These are phyloP conservation scores for Perognathus longimembris DNA, from an alignment of 2,113 vertebrate species.

Conservation along the genomic window DNA sequence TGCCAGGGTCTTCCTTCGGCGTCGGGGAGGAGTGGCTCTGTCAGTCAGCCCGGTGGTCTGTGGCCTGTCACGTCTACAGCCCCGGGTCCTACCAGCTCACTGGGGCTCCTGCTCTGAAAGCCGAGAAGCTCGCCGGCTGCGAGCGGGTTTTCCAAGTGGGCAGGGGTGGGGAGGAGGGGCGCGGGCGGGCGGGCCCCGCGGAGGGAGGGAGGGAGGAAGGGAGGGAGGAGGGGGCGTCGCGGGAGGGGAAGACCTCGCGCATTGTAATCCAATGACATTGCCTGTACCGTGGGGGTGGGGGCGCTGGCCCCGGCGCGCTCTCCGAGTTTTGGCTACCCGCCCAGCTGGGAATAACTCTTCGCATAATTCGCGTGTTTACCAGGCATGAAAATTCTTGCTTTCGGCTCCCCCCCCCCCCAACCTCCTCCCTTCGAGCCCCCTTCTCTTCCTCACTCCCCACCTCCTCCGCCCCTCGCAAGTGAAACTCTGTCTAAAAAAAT, in stretches of 20 bases:
- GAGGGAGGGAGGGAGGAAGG: conserved; percentile 73
- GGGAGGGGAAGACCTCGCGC: conserved; percentile 87
- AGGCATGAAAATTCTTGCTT: conserved; percentile 90
- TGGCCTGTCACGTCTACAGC: conserved; percentile 70
- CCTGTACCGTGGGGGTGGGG: conserved; percentile 86
- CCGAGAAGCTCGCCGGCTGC: conserved; percentile 81
- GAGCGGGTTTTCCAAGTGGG: conserved; percentile 75
- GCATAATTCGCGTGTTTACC: conserved; percentile 90
- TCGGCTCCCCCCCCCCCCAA: no score
- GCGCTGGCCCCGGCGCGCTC: conserved; percentile 88
- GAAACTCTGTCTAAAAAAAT: conserved; percentile 89
- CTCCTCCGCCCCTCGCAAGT: conserved; percentile 82
- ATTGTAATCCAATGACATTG: conserved; percentile 90
- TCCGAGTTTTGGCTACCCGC: conserved; percentile 88
- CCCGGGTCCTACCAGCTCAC: conserved; percentile 65
- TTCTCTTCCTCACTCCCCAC: conserved; percentile 49
- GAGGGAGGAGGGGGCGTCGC: conserved; percentile 73
- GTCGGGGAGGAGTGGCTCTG: background rate
- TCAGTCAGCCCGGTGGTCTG: conserved; percentile 48
- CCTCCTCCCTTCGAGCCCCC: no score
- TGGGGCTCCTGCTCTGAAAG: conserved; percentile 77
- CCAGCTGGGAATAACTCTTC: conserved; percentile 91
- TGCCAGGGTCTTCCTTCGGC: background rate
- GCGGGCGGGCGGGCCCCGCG: conserved; percentile 47
- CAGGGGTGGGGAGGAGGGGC: conserved; percentile 77